These are phyloP conservation scores for Proales similis DNA, from an alignment of 1,140 invertebrate species.

Conservation along the genomic window DNA sequence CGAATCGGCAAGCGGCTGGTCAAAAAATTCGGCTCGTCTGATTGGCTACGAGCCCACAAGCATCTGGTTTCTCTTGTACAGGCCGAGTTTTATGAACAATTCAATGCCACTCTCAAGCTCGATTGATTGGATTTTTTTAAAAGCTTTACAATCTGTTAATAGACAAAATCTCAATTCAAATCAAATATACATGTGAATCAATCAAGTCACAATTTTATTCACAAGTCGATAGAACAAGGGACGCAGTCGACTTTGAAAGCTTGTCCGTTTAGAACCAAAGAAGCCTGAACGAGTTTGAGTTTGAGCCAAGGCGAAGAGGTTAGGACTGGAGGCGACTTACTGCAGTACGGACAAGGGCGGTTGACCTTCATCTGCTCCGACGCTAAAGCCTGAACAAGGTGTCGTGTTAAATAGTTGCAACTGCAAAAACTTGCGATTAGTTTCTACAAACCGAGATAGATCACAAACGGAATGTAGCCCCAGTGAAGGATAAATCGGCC, in stretches of 20 bases:
- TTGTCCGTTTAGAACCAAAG: no score
- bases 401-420: not conserved
- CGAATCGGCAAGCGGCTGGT: constrained; percentile 22
- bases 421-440: not conserved
- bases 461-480: constrained; percentile 33
- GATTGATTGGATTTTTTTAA: no score
- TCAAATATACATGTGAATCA: no score
- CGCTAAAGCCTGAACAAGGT: constrained; percentile 8
- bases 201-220: no score
- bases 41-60: constrained; percentile 13
- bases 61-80: constrained; percentile 3
- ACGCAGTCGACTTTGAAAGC: no score
- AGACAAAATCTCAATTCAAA: no score
- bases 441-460: constrained; percentile 35
- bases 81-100: constrained; percentile 31
- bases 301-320: no score
- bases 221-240: no score
- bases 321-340: no score
- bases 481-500: constrained; percentile 23
- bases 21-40: constrained; percentile 19
- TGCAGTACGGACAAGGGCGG: constrained; percentile 23
- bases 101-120: constrained; percentile 18
- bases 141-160: no score
- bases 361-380: constrained; percentile 35
- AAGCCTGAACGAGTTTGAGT: no score